These are phyloP conservation scores for Zaprionus bogoriensis DNA, from an alignment of 2,888 invertebrate genomes.

Conservation along the genomic window DNA sequence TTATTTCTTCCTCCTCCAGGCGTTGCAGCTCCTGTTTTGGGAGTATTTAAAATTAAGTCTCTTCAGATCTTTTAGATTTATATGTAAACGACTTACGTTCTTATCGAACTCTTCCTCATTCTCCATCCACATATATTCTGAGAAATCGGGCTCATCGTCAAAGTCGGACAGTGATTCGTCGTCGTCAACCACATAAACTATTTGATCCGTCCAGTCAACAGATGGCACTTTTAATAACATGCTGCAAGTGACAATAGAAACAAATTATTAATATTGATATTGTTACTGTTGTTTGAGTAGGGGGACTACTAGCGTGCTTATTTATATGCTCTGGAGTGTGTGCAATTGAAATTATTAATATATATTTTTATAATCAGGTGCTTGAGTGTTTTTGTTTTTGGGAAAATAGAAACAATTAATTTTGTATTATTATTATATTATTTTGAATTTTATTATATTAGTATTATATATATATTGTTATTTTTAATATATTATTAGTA, in stretches of 20 bases:
- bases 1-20: slow-evolving; percentile 92
- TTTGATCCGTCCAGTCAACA: slow-evolving; percentile 81
- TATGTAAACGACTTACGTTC: slow-evolving; percentile 85
- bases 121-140: slow-evolving; percentile 97
- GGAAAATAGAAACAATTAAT: too few relatives aligned
- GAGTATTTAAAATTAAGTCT: not conserved
- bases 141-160: slow-evolving; percentile 86
- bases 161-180: slow-evolving; percentile 80
- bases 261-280: not conserved
- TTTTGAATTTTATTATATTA: too few relatives aligned
- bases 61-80: not conserved
- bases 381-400: too few relatives aligned
- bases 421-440: too few relatives aligned
- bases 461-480: too few relatives aligned
- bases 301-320: too few relatives aligned
- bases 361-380: too few relatives aligned
- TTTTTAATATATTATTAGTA: too few relatives aligned
- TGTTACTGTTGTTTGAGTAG: too few relatives aligned
- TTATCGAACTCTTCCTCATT: slow-evolving; percentile 96
- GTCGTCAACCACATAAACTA: slow-evolving; percentile 80
- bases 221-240: slow-evolving; percentile 82
- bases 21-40: slow-evolving; percentile 90
- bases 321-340: too few relatives aligned
- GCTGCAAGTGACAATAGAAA: slow-evolving; percentile 14
- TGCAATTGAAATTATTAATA: too few relatives aligned